Evolutionary conservation across 2,797 vertebrate species (phyloP).

Genomic region (Crenichthys baileyi): DNA sequence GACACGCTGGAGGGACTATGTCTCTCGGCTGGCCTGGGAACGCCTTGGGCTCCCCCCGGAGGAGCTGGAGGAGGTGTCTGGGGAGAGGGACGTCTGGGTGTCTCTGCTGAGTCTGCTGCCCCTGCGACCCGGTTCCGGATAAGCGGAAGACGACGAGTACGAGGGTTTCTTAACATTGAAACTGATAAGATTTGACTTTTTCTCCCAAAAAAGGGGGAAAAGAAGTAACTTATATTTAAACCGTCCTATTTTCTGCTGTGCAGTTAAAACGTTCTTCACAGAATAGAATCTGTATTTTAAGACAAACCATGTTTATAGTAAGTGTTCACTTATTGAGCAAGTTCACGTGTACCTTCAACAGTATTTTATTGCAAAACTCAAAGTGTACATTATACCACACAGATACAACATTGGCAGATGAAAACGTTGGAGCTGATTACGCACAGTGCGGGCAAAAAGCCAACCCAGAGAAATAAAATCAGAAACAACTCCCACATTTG

Average conservation of each 20-base stretch:
- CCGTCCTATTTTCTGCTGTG: neutral
- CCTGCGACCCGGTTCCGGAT: too few species aligned
- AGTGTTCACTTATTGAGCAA: neutral
- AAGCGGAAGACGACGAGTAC: too few species aligned
- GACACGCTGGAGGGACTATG: too few species aligned
- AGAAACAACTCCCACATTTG: slow-evolving; percentile 19
- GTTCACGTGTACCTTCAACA: neutral
- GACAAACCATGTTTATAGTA: neutral
- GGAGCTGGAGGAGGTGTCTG: too few species aligned
- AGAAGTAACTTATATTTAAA: slow-evolving; percentile 2
- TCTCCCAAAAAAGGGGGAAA: slow-evolving; percentile 21
- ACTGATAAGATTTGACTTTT: slow-evolving; percentile 16
- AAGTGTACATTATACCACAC: slow-evolving; percentile 21
- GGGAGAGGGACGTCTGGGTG: too few species aligned
- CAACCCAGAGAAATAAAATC: slow-evolving; percentile 19
- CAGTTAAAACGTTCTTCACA: neutral
- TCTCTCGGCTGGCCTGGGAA: too few species aligned
- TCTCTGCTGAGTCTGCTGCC: too few species aligned
- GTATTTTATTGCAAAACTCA: neutral
- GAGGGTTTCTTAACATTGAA: slow-evolving; percentile 24
- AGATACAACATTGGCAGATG: slow-evolving; percentile 37
- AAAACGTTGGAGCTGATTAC: slow-evolving; percentile 60
- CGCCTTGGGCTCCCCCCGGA: too few species aligned
- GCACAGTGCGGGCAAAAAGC: slow-evolving; percentile 50
- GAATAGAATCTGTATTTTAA: neutral